These are phyloP conservation scores for Cheilosia grossa DNA, from an alignment of 2,888 invertebrate genomes.

Conservation along the genomic window DNA sequence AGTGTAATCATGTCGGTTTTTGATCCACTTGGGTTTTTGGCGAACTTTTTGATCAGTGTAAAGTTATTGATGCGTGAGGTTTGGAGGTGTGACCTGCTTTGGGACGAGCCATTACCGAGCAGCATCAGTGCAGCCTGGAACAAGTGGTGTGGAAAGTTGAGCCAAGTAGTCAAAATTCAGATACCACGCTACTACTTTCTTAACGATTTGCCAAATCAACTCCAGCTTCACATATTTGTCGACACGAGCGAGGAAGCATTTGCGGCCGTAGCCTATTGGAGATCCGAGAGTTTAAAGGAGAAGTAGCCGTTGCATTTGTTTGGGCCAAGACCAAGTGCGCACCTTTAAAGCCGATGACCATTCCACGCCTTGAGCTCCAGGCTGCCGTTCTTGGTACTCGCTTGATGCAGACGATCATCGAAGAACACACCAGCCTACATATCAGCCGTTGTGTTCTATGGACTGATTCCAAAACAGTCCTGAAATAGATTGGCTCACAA, in stretches of 20 bases:
- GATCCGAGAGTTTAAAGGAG: conserved; percentile 20
- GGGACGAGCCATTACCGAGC: conserved; percentile 34
- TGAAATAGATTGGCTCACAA: background rate
- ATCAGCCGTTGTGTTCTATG: conserved; percentile 30
- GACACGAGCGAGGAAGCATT: conserved; percentile 60
- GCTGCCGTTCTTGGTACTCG: no score
- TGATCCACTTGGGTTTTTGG: conserved; percentile 21
- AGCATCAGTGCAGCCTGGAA: conserved; percentile 11
- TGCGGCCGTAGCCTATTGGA: conserved; percentile 60
- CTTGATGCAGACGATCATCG: background rate
- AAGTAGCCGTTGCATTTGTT: conserved; percentile 6
- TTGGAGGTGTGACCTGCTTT: conserved; percentile 13
- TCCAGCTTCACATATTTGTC: conserved; percentile 47
- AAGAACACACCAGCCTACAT: conserved; percentile 12
- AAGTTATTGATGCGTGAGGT: conserved; percentile 24
- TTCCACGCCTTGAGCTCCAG: no score
- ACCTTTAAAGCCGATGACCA: conserved; percentile 12
- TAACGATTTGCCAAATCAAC: background rate
- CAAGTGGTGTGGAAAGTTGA: conserved; percentile 12
- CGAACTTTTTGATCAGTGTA: conserved; percentile 10
- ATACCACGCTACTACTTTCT: conserved; percentile 36
- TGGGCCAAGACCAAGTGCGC: no score
- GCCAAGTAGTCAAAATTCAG: conserved; percentile 4
- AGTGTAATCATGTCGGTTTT: conserved; percentile 7
- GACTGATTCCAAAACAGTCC: conserved; percentile 11